Evolutionary conservation across 2,888 invertebrate genomes (phyloP).

Genomic region (Uropetala carovei): DNA sequence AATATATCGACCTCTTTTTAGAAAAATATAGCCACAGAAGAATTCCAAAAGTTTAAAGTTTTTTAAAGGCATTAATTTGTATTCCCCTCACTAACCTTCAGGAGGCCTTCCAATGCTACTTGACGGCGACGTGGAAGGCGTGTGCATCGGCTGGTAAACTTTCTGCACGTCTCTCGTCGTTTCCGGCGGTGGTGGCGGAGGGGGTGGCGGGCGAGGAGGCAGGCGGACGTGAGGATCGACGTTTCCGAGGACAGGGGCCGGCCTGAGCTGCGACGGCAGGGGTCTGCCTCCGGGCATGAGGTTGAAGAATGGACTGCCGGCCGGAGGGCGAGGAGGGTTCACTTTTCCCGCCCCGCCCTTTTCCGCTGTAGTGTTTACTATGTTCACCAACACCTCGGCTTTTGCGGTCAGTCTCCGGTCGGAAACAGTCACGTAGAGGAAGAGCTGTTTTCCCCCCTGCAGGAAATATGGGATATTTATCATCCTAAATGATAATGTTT

Average conservation of each 20-base stretch:
- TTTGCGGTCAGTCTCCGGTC: conserved; percentile 82
- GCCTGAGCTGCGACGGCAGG: conserved; percentile 67
- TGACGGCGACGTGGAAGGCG: neutral
- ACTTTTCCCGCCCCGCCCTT: conserved; percentile 42
- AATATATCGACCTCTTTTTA: too few species aligned
- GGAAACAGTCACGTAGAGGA: conserved; percentile 82
- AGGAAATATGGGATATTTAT: conserved; percentile 71
- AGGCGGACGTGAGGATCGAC: neutral
- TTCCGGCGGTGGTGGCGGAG: neutral
- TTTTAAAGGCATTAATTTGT: neutral
- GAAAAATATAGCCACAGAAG: too few species aligned
- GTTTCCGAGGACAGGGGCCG: conserved; percentile 17
- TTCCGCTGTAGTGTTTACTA: conserved; percentile 75
- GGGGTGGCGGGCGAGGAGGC: neutral
- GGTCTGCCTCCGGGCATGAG: conserved; percentile 70
- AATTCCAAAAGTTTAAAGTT: neutral
- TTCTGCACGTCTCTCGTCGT: neutral
- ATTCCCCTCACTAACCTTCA: neutral
- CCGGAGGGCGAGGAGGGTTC: conserved; percentile 41
- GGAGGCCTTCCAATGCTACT: conserved; percentile 40
- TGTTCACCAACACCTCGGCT: conserved; percentile 82
- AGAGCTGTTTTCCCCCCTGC: conserved; percentile 82
- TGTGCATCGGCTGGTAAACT: neutral
- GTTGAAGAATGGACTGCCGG: conserved; percentile 67
- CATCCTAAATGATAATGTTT: too few species aligned